These are phyloP conservation scores for Orchestia grillus DNA, from an alignment of 1,140 invertebrate species.

Conservation along the genomic window DNA sequence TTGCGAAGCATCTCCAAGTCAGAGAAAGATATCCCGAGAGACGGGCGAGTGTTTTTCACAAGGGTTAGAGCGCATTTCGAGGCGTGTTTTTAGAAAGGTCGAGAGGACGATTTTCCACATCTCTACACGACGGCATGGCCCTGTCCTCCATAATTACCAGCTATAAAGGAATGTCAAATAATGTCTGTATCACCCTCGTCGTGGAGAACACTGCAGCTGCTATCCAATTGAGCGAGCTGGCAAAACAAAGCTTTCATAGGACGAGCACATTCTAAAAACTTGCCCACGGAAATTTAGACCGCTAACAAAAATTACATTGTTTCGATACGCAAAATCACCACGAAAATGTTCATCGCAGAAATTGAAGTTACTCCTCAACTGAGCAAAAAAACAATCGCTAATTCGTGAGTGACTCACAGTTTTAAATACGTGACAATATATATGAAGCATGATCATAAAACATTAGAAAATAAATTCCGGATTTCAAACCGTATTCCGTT, in stretches of 20 bases:
- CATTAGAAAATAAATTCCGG: not conserved
- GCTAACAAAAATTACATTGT: not conserved
- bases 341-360: not conserved
- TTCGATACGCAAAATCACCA: not conserved
- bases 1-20: not conserved
- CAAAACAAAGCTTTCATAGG: not conserved
- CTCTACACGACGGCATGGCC: conserved; percentile 5
- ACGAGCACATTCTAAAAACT: not conserved
- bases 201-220: not conserved
- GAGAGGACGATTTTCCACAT: conserved; percentile 14
- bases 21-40: not conserved
- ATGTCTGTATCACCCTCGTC: conserved; percentile 4
- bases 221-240: not conserved
- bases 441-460: not conserved
- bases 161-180: conserved; percentile 49
- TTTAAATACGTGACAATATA: not conserved
- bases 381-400: not conserved
- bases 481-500: not conserved
- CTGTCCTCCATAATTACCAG: conserved; percentile 45
- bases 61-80: not conserved
- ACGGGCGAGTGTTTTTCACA: conserved; percentile 27
- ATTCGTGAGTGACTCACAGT: not conserved
- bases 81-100: conserved; percentile 1
- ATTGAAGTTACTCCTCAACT: not conserved
- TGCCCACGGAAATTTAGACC: not conserved